Base-by-base conservation (phyloP, 2,888 invertebrate species). In the Limenitis camilla region DNA sequence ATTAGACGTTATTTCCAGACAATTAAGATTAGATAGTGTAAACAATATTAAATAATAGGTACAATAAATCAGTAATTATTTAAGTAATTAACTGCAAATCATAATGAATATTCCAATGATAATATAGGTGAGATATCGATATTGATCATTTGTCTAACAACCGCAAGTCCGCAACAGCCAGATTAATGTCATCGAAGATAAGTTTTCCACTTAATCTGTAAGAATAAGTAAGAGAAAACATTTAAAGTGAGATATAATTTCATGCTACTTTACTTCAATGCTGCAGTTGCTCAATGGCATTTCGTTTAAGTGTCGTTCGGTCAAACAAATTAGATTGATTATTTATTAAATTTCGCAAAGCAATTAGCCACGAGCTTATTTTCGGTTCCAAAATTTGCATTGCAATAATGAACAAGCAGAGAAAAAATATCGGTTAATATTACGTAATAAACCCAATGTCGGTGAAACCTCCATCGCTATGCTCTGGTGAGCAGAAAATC, bases 371-470 rank as follows among this genome's bases (percentile, higher is more conserved):
- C 51, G 58, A 61, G 55, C 61, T 52, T 52, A 64, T 67, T 65
- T 66, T 66, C 59, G 67, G 61, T 50, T 56, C 58, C 61, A 67
- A 67, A 69, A 68, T 70, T 71, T 62, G 59, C 68, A 69, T 67
- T 64, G 74, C 76, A 76, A 73, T 70, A 58, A 57, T 59, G 62
- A 57, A 61, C 61, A 60, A 53, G 55, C 64, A 65, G 66, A 61
- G 61, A 65, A 77, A 81, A 81, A 69, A 67, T 72, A 71, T 72
- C 64, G 69, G 63, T 75, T 72, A 76, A 74, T 69, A 61, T 84
- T 80, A 78, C 73, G 81, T 82, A 85, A 71, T 62, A 67, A 69
- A 72, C 61, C 78, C 83, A 84, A 85, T 84, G 82, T 70, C 77
- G 74, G 80, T 76, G 82, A 81, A 83, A 82, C 72, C 72, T 72